Percentiles rank a stretch among this genome's conserved stretches.
These are phyloP conservation scores for Mylabris phalerata DNA, from an alignment of 1,140 invertebrate species.

Conservation along the genomic window DNA sequence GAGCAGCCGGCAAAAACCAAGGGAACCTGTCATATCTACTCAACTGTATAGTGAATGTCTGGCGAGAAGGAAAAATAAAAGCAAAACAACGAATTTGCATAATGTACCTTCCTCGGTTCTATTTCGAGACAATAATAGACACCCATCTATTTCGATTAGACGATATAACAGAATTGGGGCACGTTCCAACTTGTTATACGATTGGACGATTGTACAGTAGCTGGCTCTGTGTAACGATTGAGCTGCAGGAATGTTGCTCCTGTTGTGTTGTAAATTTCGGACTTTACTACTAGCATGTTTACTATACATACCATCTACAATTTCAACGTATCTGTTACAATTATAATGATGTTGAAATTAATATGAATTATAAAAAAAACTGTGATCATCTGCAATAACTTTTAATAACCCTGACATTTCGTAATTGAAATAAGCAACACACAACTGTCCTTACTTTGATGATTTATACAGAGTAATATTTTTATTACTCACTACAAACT, in stretches of 20 bases:
- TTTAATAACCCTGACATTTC: too few species aligned
- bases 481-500: too few species aligned
- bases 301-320: not conserved
- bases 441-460: too few species aligned
- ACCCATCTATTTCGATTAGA: not conserved
- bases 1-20: too few species aligned
- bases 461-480: too few species aligned
- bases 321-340: too few species aligned
- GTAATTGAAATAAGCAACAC: too few species aligned
- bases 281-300: constrained; percentile 10
- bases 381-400: too few species aligned
- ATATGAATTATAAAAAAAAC: too few species aligned
- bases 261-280: constrained; percentile 14
- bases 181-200: not conserved
- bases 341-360: too few species aligned
- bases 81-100: constrained; percentile 9
- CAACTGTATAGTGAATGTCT: not conserved
- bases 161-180: constrained; percentile 5
- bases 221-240: constrained; percentile 21
- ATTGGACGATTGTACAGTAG: constrained; percentile 20
- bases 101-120: constrained; percentile 14
- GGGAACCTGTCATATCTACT: too few species aligned
- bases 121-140: constrained; percentile 17
- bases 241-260: constrained; percentile 21
- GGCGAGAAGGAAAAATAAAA: constrained; percentile 18